Percentiles rank a stretch among this genome's conserved stretches.
These are phyloP conservation scores for Gymnocheta viridis DNA, from an alignment of 2,888 invertebrate species.

Conservation along the genomic window DNA sequence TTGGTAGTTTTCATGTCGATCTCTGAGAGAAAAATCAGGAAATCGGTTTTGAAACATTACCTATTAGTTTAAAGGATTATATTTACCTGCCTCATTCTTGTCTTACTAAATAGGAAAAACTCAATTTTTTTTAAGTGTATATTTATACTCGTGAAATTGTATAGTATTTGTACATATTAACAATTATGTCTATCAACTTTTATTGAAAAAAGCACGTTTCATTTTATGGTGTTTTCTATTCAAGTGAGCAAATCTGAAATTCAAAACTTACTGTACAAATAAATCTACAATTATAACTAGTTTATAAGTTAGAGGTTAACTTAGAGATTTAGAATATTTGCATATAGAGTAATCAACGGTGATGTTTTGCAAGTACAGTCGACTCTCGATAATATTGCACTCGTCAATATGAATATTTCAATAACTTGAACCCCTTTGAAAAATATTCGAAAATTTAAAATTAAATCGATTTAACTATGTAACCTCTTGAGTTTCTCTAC, in stretches of 20 bases:
- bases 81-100: too few relatives aligned
- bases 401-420: too few relatives aligned
- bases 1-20: too few relatives aligned
- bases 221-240: conserved; percentile 7
- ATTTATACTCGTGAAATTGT: not conserved
- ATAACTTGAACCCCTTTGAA: too few relatives aligned
- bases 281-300: conserved; percentile 1
- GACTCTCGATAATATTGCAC: too few relatives aligned
- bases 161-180: not conserved
- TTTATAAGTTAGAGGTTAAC: conserved; percentile 9
- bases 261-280: not conserved
- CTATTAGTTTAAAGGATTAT: too few relatives aligned
- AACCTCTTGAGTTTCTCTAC: too few relatives aligned
- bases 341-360: not conserved
- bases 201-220: conserved; percentile 10
- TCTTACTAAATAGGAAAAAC: too few relatives aligned
- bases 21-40: too few relatives aligned
- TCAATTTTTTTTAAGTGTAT: not conserved
- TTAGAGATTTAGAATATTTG: not conserved
- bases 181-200: not conserved
- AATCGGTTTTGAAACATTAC: too few relatives aligned
- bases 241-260: conserved; percentile 1
- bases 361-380: not conserved
- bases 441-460: too few relatives aligned
- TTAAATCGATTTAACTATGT: too few relatives aligned